Base-by-base conservation (phyloP, 2,797 vertebrate genomes). In the Coendou prehensilis region DNA sequence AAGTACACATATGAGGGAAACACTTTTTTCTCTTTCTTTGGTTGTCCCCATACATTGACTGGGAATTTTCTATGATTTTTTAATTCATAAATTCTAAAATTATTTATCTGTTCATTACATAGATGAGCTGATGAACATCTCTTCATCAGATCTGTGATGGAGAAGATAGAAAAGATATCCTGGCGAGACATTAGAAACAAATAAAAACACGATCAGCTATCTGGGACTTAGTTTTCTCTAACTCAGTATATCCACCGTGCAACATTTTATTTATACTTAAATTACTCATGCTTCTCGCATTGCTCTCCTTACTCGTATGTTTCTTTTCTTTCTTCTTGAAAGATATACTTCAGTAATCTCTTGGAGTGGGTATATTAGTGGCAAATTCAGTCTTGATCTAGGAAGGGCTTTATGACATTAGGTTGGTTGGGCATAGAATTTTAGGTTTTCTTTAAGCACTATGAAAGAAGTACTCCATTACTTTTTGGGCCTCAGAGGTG, bases 211-310 rank as follows among this genome's bases (percentile, higher is more conserved):
- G 28, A 87, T 47, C 18, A 82, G 33, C 37, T 83, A 7, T 56
- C 23, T 79, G 23, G 7, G 17, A 47, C 56, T 89, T 57, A 18
- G n/a, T 88, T 33, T 83, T 54, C 50, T 59, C 50, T 95, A 45
- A 59, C 13, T 86, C 59, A 96, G 69, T 52, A 71, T 61, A 50
- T 69, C 1, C 3, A 71, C 7, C 6, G 45, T 22, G 26, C 15
- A 81, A 14, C 17, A 15, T 90, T 91, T 88, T 50, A 87, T 61
- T 89, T 84, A 56, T 47, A 33, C 9, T 93, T 13, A 67, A 18
- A 18, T 96, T 89, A 45, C 23, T 52, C 88, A 86, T 50, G 11
- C 5, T 76, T 91, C 41, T 79, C 91, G n/a, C 47, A 50, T 82
- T 75, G 11, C 13, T 8, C 57, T 79, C 28, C 41, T 75, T 61